These are phyloP conservation scores for Acanthochromis polyacanthus DNA, from an alignment of 2,113 vertebrate genomes.

Conservation along the genomic window DNA sequence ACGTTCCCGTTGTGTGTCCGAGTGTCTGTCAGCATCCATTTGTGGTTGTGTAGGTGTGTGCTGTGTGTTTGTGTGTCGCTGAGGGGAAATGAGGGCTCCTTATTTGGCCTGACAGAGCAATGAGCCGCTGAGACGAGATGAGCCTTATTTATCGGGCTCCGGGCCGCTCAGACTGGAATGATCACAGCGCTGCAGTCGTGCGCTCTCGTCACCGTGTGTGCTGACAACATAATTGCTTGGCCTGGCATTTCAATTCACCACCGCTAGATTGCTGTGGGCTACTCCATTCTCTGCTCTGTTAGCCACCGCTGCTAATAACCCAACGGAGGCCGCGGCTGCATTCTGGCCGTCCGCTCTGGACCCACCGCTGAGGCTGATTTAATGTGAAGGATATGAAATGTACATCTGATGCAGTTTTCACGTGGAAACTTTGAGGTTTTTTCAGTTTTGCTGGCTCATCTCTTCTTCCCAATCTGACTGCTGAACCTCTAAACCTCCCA, in stretches of 20 bases:
- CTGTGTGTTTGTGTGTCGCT: constrained; percentile 12
- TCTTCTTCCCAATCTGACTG: neutral
- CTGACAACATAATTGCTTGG: constrained; percentile 83
- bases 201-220: constrained; percentile 66
- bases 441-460: neutral
- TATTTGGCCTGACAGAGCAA: constrained; percentile 79
- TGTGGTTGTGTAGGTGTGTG: constrained; percentile 22
- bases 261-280: constrained; percentile 72
- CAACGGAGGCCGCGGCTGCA: constrained; percentile 7
- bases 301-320: constrained; percentile 68
- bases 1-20: constrained; percentile 27
- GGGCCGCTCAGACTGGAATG: constrained; percentile 57
- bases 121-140: constrained; percentile 74
- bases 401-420: constrained; percentile 17
- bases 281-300: constrained; percentile 73
- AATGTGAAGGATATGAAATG: constrained; percentile 31
- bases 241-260: constrained; percentile 78
- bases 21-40: constrained; percentile 23
- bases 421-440: constrained; percentile 3
- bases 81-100: constrained; percentile 66
- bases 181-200: constrained; percentile 64
- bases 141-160: constrained; percentile 75
- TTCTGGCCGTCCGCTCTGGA: neutral
- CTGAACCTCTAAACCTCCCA: neutral
- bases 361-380: constrained; percentile 21